Evolutionary conservation across 2,888 invertebrate genomes (phyloP), one percentile per base, ranked within the genome.

Genomic region (Unio delphinus): DNA sequence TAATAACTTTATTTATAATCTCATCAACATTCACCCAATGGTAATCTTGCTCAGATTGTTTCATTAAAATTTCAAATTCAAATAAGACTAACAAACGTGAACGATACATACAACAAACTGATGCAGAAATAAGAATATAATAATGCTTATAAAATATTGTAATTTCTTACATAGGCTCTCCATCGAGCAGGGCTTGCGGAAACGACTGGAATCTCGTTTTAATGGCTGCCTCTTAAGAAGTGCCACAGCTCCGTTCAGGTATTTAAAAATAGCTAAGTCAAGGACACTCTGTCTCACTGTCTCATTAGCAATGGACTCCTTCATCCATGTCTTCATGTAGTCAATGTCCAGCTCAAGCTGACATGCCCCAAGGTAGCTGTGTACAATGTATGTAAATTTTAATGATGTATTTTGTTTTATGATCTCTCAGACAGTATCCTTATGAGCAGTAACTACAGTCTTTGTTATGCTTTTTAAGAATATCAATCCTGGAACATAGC

Each of bases 361-460:
- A 66, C 82, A 83, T 7, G 89, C 89, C n/a, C 89, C 89, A 62
- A 78, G 72, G 63, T 85, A 79, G 72, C 89, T 89, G 81, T 4
- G 82, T 72, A n/a, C 70, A 57, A 69, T 54, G 57, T 56, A 26
- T 5, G 20, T 20, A 23, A 4, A 20, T 23, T 54, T 15, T 45
- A 66, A 23, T 45, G 26, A 59, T 60, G 26, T 3, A 28, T 20
- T 64, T 20, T 54, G 15, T 8, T 23, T 7, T 20, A 11, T 11
- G 2, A 23, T 59, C 23, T 59, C 18, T 23, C 15, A 23, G 58
- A 58, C 15, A 23, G 8, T 11, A 17, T 58, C 58, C 58, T 4
- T 26, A 58, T 11, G 17, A 23, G 8, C 58, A 58, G 18, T 58
- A 23, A 11, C 58, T 3, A n/a, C 57, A 58, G 58, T 20, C 11